Evolutionary conservation across 2,113 vertebrate genomes (phyloP).

Genomic region (Chamaetylas fuelleborni): DNA sequence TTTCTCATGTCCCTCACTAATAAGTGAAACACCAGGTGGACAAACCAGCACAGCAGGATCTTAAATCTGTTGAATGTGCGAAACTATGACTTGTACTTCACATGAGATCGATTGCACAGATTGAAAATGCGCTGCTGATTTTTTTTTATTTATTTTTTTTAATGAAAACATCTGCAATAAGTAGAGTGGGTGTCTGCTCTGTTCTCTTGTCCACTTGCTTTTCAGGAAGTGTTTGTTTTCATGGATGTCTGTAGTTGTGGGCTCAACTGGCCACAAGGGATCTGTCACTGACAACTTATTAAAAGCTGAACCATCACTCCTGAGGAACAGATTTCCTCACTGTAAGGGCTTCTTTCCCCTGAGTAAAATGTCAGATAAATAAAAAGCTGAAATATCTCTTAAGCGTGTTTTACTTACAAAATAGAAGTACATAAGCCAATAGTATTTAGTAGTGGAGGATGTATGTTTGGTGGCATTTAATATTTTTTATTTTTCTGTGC

Average conservation of each 20-base stretch:
- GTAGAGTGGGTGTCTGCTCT: not conserved
- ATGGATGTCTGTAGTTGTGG: not conserved
- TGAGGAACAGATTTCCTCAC: constrained; percentile 69
- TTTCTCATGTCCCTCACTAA: not conserved
- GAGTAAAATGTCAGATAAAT: constrained; percentile 70
- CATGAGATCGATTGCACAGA: constrained; percentile 29
- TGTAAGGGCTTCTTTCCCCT: constrained; percentile 33
- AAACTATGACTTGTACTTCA: not conserved
- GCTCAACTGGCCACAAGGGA: constrained; percentile 58
- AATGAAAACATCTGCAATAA: constrained; percentile 31
- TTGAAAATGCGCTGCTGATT: not conserved
- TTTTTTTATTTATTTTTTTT: not conserved
- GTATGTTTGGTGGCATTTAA: not conserved
- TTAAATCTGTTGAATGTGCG: constrained; percentile 31
- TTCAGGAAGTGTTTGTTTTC: constrained; percentile 65
- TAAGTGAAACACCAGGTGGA: constrained; percentile 38
- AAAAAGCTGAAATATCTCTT: constrained; percentile 52
- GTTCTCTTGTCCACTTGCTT: constrained; percentile 10
- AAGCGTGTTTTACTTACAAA: constrained; percentile 19
- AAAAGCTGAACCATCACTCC: constrained; percentile 55
- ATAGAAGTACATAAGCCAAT: not conserved
- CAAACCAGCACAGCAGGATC: not conserved
- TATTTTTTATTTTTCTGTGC: not conserved
- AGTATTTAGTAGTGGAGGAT: not conserved
- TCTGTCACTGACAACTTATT: constrained; percentile 65